Conservation (phyloP, 2,888 invertebrate species). For the Cryptus armator region DNA sequence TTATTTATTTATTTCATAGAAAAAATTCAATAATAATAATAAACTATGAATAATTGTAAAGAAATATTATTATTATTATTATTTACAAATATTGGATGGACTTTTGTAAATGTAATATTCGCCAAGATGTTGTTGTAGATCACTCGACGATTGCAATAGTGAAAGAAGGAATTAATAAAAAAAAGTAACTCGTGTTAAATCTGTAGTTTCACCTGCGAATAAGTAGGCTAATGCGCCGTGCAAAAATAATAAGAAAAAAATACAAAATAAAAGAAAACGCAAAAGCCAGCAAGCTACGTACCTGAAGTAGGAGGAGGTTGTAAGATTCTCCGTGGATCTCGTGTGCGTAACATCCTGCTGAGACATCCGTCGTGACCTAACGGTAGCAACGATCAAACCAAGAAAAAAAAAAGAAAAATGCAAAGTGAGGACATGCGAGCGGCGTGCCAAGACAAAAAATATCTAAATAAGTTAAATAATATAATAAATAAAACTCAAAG, state of each 20-base stretch:
- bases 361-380: constrained; percentile 95
- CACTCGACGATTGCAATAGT: neutral
- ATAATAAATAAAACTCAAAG: constrained; percentile 20
- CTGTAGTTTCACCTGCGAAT: neutral
- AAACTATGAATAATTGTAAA: too few relatives aligned
- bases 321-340: constrained; percentile 83
- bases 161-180: neutral
- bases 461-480: constrained; percentile 47
- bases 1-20: too few relatives aligned
- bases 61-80: too few relatives aligned
- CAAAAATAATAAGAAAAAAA: constrained; percentile 17
- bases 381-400: constrained; percentile 79
- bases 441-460: constrained; percentile 73
- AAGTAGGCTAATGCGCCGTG: constrained; percentile 4
- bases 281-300: constrained; percentile 75
- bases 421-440: constrained; percentile 80
- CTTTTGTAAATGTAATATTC: too few relatives aligned
- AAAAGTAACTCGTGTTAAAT: neutral
- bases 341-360: constrained; percentile 89
- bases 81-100: too few relatives aligned
- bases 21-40: too few relatives aligned
- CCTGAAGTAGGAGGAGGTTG: constrained; percentile 82
- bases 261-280: constrained; percentile 33
- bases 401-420: constrained; percentile 85
- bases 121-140: neutral